Evolutionary conservation across 2,113 vertebrate genomes (phyloP).

Genomic region (Periophthalmodon schlosseri): DNA sequence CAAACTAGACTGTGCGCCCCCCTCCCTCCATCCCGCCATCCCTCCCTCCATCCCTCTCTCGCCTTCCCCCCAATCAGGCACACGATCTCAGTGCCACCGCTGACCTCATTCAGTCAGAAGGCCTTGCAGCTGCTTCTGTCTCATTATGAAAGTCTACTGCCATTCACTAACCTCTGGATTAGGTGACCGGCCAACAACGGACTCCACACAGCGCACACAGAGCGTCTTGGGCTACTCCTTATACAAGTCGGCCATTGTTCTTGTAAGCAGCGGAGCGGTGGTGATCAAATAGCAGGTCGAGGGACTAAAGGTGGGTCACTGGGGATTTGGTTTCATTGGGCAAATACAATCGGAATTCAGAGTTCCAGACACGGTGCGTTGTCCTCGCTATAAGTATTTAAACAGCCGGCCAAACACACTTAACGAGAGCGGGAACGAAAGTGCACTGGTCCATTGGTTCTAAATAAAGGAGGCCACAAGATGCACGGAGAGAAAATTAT

Average conservation of each 20-base stretch:
- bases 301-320: conserved; percentile 4
- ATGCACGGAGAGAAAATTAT: neutral
- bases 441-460: neutral
- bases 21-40: conserved; percentile 48
- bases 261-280: neutral
- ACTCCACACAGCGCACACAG: neutral
- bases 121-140: conserved; percentile 73
- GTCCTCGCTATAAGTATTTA: neutral
- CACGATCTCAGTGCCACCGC: conserved; percentile 67
- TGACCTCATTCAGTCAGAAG: conserved; percentile 79
- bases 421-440: conserved; percentile 2
- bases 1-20: conserved; percentile 61
- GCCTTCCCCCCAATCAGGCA: conserved; percentile 60
- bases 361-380: neutral
- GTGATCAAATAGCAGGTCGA: neutral
- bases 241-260: conserved; percentile 17
- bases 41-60: conserved; percentile 35
- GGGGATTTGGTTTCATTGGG: conserved; percentile 11
- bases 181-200: conserved; percentile 36
- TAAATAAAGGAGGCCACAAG: neutral
- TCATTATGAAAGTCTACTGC: conserved; percentile 68
- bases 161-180: conserved; percentile 65
- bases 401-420: conserved; percentile 3
- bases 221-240: neutral
- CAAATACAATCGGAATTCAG: conserved; percentile 11